These are phyloP conservation scores for Sporophila hypoxantha DNA, from an alignment of 2,113 vertebrate genomes.

Conservation along the genomic window DNA sequence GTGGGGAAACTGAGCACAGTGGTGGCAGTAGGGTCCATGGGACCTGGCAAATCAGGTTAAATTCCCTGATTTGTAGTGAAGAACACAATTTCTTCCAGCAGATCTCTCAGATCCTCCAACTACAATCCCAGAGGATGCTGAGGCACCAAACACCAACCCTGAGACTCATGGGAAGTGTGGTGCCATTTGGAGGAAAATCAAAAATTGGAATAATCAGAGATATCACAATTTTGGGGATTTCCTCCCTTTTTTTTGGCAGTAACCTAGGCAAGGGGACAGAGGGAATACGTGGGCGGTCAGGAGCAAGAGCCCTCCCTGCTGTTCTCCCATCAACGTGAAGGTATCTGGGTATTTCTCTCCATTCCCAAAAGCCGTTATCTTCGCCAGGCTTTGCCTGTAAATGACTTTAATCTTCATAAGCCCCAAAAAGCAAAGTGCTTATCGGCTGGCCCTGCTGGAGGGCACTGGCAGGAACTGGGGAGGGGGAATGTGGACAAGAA, in stretches of 20 bases:
- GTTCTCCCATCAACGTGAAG: background rate
- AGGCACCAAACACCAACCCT: background rate
- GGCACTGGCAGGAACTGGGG: background rate
- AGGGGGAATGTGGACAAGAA: background rate
- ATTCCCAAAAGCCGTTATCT: slow-evolving; percentile 12
- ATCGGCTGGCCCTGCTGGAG: background rate
- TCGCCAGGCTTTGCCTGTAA: slow-evolving; percentile 31
- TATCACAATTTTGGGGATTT: accelerated
- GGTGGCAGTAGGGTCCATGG: background rate
- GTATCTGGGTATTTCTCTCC: background rate
- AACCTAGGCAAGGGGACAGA: background rate
- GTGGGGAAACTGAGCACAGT: background rate
- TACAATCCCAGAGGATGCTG: accelerated
- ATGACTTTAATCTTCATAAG: slow-evolving; percentile 56
- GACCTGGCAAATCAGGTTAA: background rate
- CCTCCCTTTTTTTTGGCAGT: accelerated
- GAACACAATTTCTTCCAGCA: accelerated
- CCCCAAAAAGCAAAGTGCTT: slow-evolving; percentile 45
- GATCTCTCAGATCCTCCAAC: background rate
- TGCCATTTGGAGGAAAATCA: background rate
- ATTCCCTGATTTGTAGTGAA: accelerated
- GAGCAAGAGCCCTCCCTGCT: background rate
- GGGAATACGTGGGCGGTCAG: background rate
- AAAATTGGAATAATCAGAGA: accelerated
- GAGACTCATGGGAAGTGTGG: accelerated